These are phyloP conservation scores for Zosterops pallidus DNA, from an alignment of 2,113 vertebrate genomes.

Conservation along the genomic window DNA sequence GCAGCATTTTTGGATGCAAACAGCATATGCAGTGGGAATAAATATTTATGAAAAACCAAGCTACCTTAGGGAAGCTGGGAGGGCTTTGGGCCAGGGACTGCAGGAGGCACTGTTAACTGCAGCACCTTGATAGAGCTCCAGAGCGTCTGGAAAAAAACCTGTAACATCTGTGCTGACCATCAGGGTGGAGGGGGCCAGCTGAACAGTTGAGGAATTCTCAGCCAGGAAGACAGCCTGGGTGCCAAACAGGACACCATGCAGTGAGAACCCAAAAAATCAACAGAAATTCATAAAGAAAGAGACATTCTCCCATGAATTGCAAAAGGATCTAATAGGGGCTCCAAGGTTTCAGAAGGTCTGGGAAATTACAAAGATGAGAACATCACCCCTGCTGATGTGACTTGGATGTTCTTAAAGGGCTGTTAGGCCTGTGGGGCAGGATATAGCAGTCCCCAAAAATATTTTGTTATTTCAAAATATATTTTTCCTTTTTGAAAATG, in stretches of 20 bases:
- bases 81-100: neutral
- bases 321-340: neutral
- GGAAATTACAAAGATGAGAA: neutral
- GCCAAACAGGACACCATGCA: neutral
- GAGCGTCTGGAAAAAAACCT: neutral
- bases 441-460: neutral
- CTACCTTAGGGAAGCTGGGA: neutral
- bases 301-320: neutral
- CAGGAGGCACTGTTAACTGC: neutral
- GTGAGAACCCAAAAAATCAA: neutral
- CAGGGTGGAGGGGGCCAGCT: neutral
- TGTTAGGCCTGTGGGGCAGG: neutral
- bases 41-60: neutral
- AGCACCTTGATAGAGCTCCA: neutral
- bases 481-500: neutral
- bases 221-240: neutral
- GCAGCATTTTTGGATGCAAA: constrained; percentile 7
- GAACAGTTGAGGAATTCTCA: neutral
- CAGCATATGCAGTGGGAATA: constrained; percentile 4
- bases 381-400: rapidly evolving
- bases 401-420: neutral
- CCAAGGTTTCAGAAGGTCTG: neutral
- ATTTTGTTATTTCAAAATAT: neutral
- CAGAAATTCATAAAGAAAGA: neutral
- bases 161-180: neutral